Conservation (phyloP, 1,140 invertebrate genomes). For the Aplysia californica region DNA sequence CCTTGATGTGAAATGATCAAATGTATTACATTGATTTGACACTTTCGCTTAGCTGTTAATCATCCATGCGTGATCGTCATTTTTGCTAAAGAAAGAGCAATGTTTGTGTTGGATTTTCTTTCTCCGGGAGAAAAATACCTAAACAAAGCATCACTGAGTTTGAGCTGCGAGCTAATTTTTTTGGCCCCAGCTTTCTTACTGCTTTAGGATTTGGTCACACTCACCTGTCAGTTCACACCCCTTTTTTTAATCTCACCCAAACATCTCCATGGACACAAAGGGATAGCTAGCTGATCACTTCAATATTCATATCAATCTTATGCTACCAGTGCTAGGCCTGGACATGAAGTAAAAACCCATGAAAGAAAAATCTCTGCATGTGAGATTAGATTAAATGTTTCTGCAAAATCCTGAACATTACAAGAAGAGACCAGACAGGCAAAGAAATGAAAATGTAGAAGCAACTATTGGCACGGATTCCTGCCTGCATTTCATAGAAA, state of each 20-base stretch:
- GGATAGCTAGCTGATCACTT: no score
- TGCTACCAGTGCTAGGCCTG: no score
- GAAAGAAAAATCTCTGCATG: background rate
- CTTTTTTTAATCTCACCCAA: no score
- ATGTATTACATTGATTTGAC: no score
- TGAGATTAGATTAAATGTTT: background rate
- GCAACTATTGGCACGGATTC: background rate
- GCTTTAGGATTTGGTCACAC: background rate
- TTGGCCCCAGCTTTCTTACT: background rate
- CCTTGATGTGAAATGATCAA: no score
- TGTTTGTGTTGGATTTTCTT: no score
- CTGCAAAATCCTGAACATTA: background rate
- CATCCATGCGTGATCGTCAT: no score
- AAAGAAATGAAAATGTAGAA: background rate
- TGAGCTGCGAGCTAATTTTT: background rate
- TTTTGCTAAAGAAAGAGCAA: no score
- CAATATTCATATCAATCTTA: no score
- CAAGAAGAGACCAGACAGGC: background rate
- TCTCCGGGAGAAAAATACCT: background rate
- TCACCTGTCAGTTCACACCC: background rate
- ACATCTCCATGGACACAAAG: background rate
- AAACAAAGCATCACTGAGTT: background rate
- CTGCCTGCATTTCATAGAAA: no score
- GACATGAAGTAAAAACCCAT: background rate
- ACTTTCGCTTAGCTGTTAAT: no score